These are phyloP conservation scores for Rhinoptilus africanus DNA, from an alignment of 2,113 vertebrate species.

Conservation along the genomic window DNA sequence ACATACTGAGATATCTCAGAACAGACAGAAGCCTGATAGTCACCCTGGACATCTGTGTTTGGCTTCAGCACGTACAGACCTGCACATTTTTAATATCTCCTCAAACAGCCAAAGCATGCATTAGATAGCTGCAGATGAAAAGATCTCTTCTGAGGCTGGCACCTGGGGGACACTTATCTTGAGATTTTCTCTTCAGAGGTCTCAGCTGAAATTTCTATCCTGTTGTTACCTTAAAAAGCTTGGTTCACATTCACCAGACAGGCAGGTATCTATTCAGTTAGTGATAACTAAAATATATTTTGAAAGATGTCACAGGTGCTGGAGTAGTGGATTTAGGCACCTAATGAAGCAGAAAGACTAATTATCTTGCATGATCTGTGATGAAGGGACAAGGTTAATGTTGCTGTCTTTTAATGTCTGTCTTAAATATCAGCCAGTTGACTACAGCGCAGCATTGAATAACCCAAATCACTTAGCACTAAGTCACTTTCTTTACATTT, in stretches of 20 bases:
- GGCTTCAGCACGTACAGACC: neutral
- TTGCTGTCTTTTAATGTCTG: neutral
- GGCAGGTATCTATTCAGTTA: neutral
- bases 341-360: neutral
- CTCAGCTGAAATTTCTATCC: neutral
- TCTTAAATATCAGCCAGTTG: neutral
- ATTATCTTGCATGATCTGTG: neutral
- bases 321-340: neutral
- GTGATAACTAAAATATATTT: neutral
- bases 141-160: neutral
- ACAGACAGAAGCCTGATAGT: neutral
- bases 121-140: neutral
- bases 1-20: neutral
- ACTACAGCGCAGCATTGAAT: neutral
- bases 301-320: neutral
- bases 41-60: neutral
- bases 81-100: neutral
- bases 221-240: neutral
- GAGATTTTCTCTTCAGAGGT: neutral
- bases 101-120: neutral
- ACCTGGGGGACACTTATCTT: neutral
- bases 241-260: neutral
- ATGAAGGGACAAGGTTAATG: neutral
- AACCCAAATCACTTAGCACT: constrained; percentile 5
- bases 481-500: neutral